A percentile compares a stretch with the other conserved stretches of the same genome.
These are phyloP conservation scores for Tenthredo mesomela DNA, from an alignment of 2,888 invertebrate species.

Conservation along the genomic window DNA sequence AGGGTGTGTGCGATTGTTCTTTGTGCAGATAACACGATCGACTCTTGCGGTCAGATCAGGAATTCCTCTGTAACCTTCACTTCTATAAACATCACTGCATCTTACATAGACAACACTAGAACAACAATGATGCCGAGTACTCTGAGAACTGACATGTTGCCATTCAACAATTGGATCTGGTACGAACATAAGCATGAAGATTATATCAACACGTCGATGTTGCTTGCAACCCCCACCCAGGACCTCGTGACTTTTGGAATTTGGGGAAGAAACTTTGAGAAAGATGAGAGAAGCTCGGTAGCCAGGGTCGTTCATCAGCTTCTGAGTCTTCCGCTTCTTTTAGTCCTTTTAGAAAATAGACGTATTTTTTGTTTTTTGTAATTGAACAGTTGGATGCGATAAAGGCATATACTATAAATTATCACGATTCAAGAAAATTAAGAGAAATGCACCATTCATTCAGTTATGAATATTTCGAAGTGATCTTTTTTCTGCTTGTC, in stretches of 20 bases:
- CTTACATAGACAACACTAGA: constrained; percentile 59
- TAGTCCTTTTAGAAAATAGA: background rate
- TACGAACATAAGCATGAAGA: constrained; percentile 52
- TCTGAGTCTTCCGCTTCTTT: background rate
- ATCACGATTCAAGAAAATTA: too few species aligned
- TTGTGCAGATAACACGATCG: constrained; percentile 67
- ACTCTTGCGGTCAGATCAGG: constrained; percentile 64
- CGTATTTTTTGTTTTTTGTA: background rate
- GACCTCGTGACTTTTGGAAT: constrained; percentile 67
- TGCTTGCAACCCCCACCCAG: constrained; percentile 55
- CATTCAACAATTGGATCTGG: constrained; percentile 61
- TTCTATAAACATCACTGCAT: constrained; percentile 61
- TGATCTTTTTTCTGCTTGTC: too few species aligned
- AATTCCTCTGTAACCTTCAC: constrained; percentile 59
- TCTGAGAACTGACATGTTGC: constrained; percentile 58
- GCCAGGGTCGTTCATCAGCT: background rate
- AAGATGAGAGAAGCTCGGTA: background rate
- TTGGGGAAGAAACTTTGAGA: constrained; percentile 61
- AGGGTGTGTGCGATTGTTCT: constrained; percentile 73
- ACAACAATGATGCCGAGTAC: constrained; percentile 62
- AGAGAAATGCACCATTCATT: too few species aligned
- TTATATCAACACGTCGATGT: constrained; percentile 58
- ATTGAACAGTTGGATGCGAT: background rate
- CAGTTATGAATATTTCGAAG: too few species aligned
- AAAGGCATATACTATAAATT: too few species aligned